Conservation (phyloP, 2,888 invertebrate species). For the Tenthredo mesomela region DNA sequence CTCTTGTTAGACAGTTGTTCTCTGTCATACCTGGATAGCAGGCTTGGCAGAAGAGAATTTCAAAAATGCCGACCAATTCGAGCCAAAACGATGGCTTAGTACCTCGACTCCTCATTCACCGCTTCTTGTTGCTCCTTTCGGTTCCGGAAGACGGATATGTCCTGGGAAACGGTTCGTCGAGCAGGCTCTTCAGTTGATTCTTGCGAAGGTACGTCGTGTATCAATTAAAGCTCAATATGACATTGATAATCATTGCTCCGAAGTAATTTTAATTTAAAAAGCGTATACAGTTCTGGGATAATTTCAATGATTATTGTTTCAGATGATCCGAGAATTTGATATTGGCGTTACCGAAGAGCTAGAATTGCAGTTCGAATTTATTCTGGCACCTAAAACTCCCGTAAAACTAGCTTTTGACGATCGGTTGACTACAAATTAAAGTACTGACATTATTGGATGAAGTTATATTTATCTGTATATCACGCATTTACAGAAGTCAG, state of each 20-base stretch:
- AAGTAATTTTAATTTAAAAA: neutral
- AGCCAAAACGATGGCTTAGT: slow-evolving; percentile 89
- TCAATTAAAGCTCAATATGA: neutral
- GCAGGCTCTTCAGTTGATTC: slow-evolving; percentile 86
- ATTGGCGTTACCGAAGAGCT: slow-evolving; percentile 85
- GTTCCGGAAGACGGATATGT: slow-evolving; percentile 89
- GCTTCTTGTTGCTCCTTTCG: slow-evolving; percentile 88
- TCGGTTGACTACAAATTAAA: slow-evolving; percentile 62
- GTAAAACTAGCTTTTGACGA: slow-evolving; percentile 83
- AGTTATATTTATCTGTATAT: slow-evolving; percentile 37
- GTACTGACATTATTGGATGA: neutral
- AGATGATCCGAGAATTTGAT: slow-evolving; percentile 87
- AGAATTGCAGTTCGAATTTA: slow-evolving; percentile 89
- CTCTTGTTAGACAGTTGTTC: slow-evolving; percentile 84
- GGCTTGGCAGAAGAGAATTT: slow-evolving; percentile 89
- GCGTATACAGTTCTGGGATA: neutral
- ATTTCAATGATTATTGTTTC: slow-evolving; percentile 63
- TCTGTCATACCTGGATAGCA: slow-evolving; percentile 92
- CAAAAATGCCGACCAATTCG: slow-evolving; percentile 84
- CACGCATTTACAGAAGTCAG: slow-evolving; percentile 30
- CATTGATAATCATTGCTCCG: slow-evolving; percentile 23
- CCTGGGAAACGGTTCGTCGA: slow-evolving; percentile 93
- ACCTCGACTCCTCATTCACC: slow-evolving; percentile 80
- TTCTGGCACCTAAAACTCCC: slow-evolving; percentile 88
- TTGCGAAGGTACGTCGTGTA: slow-evolving; percentile 83